Evolutionary conservation across 1,140 invertebrate species (phyloP).

Genomic region (Trichomalopsis sarcophagae): DNA sequence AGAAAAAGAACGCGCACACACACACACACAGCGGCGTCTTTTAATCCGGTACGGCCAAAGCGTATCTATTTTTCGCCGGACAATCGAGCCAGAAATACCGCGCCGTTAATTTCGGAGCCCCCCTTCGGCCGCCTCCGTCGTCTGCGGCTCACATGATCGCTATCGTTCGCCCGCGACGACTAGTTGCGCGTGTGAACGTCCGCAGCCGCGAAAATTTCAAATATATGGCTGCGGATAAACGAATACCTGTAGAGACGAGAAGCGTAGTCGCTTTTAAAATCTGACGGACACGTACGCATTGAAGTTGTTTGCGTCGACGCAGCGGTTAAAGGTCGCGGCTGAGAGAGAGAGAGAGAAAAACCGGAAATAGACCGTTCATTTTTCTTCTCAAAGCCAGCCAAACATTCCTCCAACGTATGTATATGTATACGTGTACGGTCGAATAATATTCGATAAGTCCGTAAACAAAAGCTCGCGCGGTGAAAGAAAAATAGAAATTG

Average conservation of each 20-base stretch:
- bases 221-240: background rate
- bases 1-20: background rate
- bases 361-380: background rate
- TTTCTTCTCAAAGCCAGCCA: background rate
- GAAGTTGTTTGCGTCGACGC: too few species aligned
- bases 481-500: too few species aligned
- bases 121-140: slow-evolving; percentile 34
- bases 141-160: background rate
- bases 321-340: too few species aligned
- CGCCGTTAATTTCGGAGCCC: slow-evolving; percentile 57
- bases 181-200: background rate
- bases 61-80: slow-evolving; percentile 71
- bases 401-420: too few species aligned
- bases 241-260: too few species aligned
- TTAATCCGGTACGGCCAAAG: slow-evolving; percentile 65
- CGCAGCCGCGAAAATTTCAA: background rate
- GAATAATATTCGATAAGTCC: too few species aligned
- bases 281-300: too few species aligned
- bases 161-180: slow-evolving; percentile 38
- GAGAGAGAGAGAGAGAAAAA: background rate
- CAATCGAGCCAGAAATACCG: slow-evolving; percentile 73
- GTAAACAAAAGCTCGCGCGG: too few species aligned
- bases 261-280: too few species aligned
- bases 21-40: slow-evolving; percentile 58
- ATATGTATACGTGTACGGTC: too few species aligned